phyloP scores from a whole-genome alignment of 2,888 invertebrate species.

The Cenopis cana region DNA sequence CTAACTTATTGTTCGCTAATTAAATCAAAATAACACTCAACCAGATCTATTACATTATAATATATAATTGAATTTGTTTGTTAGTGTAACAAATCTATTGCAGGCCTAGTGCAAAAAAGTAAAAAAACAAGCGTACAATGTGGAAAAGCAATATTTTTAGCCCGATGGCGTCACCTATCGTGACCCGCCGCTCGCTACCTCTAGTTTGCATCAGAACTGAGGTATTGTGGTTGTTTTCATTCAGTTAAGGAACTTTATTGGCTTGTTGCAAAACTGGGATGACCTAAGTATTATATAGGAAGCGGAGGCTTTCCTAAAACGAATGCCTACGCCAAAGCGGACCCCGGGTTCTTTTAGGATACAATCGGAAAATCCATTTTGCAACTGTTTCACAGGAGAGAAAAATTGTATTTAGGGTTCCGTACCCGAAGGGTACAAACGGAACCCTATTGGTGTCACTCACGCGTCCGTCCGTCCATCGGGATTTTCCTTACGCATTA shows the following conservation, averaged over 20 bases:
- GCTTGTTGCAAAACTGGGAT: background rate
- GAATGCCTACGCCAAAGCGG: no score
- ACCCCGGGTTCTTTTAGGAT: no score
- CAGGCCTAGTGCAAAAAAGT: conserved; percentile 13
- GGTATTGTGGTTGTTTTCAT: conserved; percentile 37
- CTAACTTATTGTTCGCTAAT: background rate
- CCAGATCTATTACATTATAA: background rate
- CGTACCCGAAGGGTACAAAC: no score
- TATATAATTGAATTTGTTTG: background rate
- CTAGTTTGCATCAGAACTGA: conserved; percentile 39
- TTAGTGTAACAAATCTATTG: conserved; percentile 25
- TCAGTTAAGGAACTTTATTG: conserved; percentile 2
- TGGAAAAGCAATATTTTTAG: conserved; percentile 43
- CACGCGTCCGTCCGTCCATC: no score
- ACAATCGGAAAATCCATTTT: no score
- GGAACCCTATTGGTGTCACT: no score
- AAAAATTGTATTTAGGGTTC: no score
- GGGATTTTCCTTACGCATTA: no score
- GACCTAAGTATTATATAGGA: background rate
- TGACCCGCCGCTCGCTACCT: conserved; percentile 42
- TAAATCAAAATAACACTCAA: background rate
- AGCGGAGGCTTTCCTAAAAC: no score
- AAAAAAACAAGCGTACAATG: conserved; percentile 29
- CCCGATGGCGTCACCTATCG: conserved; percentile 39
- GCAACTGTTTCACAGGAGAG: no score